A percentile compares a stretch with the other conserved stretches of the same genome.
These are phyloP conservation scores for Zosterops borbonicus DNA, from an alignment of 2,113 vertebrate genomes.

Conservation along the genomic window DNA sequence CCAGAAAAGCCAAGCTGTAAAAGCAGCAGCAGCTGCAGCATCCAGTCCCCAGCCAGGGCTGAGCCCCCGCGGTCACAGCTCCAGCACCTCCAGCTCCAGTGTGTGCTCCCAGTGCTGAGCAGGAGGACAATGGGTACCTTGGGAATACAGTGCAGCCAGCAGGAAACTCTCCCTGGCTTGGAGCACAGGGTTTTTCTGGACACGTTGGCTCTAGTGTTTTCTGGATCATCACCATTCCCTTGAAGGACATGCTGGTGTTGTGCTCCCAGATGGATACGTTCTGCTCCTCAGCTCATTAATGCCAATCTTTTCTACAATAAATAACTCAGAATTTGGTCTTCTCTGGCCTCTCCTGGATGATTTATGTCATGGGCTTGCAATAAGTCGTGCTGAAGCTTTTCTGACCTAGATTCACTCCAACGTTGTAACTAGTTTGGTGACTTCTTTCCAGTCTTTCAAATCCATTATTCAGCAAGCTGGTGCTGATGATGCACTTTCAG, in stretches of 20 bases:
- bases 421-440: constrained; percentile 25
- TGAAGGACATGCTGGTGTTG: neutral
- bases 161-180: neutral
- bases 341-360: constrained; percentile 40
- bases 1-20: neutral
- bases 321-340: neutral
- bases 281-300: constrained; percentile 26
- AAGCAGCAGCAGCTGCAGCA: neutral
- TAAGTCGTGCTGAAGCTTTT: constrained; percentile 44
- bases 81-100: rapidly evolving
- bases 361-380: constrained; percentile 41
- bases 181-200: neutral
- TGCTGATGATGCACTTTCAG: constrained; percentile 63
- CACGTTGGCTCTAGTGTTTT: rapidly evolving
- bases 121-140: rapidly evolving
- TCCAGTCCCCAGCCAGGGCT: too few relatives aligned
- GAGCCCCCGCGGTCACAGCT: rapidly evolving
- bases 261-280: neutral
- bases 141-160: neutral
- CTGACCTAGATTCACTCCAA: constrained; percentile 45
- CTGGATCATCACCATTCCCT: neutral
- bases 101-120: neutral
- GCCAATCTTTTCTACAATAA: constrained; percentile 36
- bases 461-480: constrained; percentile 54
- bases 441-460: constrained; percentile 50